Evolutionary conservation across 2,113 vertebrate species (phyloP), one percentile per base, ranked within the genome.

Genomic region (Sminthopsis crassicaudata): DNA sequence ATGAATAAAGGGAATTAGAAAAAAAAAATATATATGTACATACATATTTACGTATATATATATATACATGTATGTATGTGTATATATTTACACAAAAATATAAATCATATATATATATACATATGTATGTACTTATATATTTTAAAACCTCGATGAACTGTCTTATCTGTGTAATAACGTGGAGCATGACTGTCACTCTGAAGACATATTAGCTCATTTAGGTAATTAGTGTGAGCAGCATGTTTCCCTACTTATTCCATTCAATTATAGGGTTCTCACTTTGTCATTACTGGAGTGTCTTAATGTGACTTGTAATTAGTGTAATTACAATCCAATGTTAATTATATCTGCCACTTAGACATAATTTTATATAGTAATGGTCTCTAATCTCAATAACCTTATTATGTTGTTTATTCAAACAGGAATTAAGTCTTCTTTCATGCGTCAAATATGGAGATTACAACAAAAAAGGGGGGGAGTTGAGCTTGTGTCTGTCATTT

Each of bases 311-410:
- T 99, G 99, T 99, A 99, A 99, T 99, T 99, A 98, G 98, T 99
- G 98, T 99, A 99, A 99, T 99, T 99, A 99, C 98, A 99, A 99
- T 99, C 99, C 99, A 98, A 99, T 99, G 98, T 98, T 99, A 99
- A 99, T 99, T 99, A 99, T 98, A 98, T 99, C 98, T 98, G 98
- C 98, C 98, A 99, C 99, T 99, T 99, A 99, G 97, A 98, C 98
- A 99, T 98, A 98, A 98, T 99, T 98, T 99, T 98, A 99, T 99
- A 99, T 99, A 99, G 99, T 98, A 99, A 98, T 98, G 98, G 98
- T 98, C 98, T 98, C 97, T 99, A 98, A 98, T 98, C 98, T 99
- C 98, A 95, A 98, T 99, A 99, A 99, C 98, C 98, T 99, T 99
- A 99, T 99, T 99, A 99, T 99, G 98, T 99, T 98, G 98, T 97